A percentile compares a stretch with the other conserved stretches of the same genome.
Conservation (phyloP, 2,113 vertebrate genomes). For the Platycercus adscitus region DNA sequence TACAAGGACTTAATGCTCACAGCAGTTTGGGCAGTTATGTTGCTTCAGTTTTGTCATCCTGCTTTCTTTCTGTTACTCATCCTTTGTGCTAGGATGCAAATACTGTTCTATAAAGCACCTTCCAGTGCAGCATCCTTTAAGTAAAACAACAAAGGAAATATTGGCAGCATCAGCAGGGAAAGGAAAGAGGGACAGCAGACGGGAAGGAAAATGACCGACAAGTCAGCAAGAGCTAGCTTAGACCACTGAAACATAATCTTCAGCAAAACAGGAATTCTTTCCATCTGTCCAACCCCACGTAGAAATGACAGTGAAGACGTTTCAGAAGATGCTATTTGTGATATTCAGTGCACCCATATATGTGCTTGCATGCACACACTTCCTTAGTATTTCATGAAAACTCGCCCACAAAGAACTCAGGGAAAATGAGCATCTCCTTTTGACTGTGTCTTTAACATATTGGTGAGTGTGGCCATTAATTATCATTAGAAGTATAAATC, state of each 20-base stretch:
- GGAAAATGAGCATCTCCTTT: neutral
- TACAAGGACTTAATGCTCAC: neutral
- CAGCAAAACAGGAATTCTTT: neutral
- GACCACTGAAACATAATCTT: neutral
- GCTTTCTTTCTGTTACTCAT: neutral
- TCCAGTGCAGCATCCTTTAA: neutral
- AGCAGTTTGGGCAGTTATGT: neutral
- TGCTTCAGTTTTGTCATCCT: neutral
- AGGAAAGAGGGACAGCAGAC: neutral
- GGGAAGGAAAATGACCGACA: neutral
- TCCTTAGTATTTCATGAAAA: neutral
- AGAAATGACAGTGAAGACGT: neutral
- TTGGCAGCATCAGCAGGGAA: neutral
- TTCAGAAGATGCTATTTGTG: neutral
- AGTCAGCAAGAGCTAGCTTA: neutral
- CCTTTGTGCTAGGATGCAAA: neutral
- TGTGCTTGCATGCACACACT: neutral
- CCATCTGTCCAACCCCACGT: neutral
- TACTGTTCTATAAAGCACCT: neutral
- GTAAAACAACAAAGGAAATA: neutral
- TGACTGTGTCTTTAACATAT: neutral
- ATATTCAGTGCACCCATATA: neutral
- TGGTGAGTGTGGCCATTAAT: neutral
- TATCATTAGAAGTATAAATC: neutral
- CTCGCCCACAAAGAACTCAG: neutral